Conservation (phyloP, 30 jellyfish, hydroid and myxozoan species). For the Aurelia sp. region DNA sequence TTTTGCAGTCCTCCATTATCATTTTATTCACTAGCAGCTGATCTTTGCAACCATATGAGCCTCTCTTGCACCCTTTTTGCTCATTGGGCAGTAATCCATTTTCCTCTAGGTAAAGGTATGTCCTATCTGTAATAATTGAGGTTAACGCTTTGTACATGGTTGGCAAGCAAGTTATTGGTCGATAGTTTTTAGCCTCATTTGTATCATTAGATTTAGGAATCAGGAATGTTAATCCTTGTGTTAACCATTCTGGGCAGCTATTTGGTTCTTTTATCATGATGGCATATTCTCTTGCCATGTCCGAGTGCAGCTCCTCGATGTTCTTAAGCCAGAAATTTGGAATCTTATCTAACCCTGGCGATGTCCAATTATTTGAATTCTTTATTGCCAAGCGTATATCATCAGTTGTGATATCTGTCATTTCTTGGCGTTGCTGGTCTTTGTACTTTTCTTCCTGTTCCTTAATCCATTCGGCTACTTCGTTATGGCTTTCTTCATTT, state of each 20-base stretch:
- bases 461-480: not conserved
- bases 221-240: conserved; percentile 11
- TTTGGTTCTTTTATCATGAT: conserved; percentile 2
- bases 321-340: not conserved
- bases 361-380: not conserved
- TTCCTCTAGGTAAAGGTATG: no score
- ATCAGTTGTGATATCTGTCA: not conserved
- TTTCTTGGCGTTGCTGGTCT: not conserved
- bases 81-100: no score
- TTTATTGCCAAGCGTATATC: not conserved
- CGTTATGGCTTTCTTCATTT: not conserved
- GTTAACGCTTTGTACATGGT: conserved; percentile 24
- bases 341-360: conserved; percentile 8
- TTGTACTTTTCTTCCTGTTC: not conserved
- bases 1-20: no score
- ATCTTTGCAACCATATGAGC: no score
- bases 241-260: conserved; percentile 9
- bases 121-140: conserved; percentile 8
- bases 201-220: conserved; percentile 28
- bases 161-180: conserved; percentile 38
- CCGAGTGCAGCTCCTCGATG: no score
- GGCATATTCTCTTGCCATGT: not conserved
- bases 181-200: conserved; percentile 1
- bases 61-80: no score
- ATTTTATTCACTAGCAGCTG: no score